Evolutionary conservation across 2,888 invertebrate genomes (phyloP), one percentile per base, ranked within the genome.

Genomic region (Sinhomidia bicolor): DNA sequence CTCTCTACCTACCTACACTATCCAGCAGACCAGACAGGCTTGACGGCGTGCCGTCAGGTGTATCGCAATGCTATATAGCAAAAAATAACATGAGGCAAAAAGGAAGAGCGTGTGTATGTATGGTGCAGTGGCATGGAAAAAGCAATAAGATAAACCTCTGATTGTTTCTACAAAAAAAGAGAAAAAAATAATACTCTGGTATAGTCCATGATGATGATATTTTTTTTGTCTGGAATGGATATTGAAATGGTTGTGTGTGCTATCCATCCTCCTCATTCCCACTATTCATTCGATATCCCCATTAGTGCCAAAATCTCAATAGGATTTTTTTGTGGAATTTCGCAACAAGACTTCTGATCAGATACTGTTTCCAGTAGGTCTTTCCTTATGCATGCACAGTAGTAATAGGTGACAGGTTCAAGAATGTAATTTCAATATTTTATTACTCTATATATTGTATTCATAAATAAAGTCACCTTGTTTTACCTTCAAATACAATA

Each of bases 381-480:
- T 57, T 20, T 20, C 36, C 36, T 5, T 7, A 36, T n/a, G n/a
- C n/a, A n/a, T n/a, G 7, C 36, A 36, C 3, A 20, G 1, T 57
- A 20, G 3, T 23, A 41, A 23, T 44, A 44, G 20, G 6, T 71
- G 36, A 7, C 71, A 71, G 20, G 41, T 71, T 71, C 71, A 71
- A 71, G 71, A 76, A 47, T 76, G 29, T 23, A n/a, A 47, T 47
- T 76, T 68, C 68, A 68, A 76, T 76, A 26, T 26, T 76, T 47
- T 71, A 76, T 44, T 71, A 12, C 44, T 36, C 3, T 36, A 36
- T 20, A 17, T 65, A 1, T 5, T 4, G 76, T 23, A 51, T 44
- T 51, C 76, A 76, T 76, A 44, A 76, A 76, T 23, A 68, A 68
- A 68, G 36, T 68, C 68, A 68, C 68, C 68, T 68, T 68, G 36